These are phyloP conservation scores for Stomatorhinus ivindoensis DNA, from an alignment of 2,113 vertebrate genomes.

Conservation along the genomic window DNA sequence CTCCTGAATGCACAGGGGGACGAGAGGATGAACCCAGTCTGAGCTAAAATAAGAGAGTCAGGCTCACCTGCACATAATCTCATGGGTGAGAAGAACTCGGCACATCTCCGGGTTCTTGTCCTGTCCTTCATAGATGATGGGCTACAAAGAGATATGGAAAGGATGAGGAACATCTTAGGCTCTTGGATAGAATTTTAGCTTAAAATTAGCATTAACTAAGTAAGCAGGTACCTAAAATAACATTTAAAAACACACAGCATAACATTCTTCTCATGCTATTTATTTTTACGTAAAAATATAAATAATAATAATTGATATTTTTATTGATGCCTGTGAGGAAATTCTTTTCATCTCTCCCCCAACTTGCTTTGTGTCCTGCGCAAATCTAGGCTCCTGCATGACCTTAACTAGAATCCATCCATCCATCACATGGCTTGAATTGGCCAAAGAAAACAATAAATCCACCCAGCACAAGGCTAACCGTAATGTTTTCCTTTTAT, in stretches of 20 bases:
- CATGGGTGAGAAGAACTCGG: slow-evolving; percentile 85
- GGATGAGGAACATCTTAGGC: not conserved
- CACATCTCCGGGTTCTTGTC: slow-evolving; percentile 98
- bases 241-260: not conserved
- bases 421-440: not conserved
- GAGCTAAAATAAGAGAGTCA: not conserved
- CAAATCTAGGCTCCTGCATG: no score
- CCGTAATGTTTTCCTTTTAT: not conserved
- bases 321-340: no score
- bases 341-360: no score
- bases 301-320: not conserved
- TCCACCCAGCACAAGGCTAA: not conserved
- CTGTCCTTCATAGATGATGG: slow-evolving; percentile 90
- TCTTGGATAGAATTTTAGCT: not conserved
- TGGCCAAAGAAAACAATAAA: not conserved
- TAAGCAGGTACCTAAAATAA: not conserved
- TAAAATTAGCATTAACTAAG: not conserved
- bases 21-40: not conserved
- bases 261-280: not conserved
- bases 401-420: not conserved
- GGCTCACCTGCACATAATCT: slow-evolving; percentile 89
- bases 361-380: no score
- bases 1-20: not conserved
- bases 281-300: not conserved
- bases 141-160: slow-evolving; percentile 49